Evolutionary conservation across 1,140 invertebrate species (phyloP), one percentile per base, ranked within the genome.

Genomic region (Hycleus phaleratus): DNA sequence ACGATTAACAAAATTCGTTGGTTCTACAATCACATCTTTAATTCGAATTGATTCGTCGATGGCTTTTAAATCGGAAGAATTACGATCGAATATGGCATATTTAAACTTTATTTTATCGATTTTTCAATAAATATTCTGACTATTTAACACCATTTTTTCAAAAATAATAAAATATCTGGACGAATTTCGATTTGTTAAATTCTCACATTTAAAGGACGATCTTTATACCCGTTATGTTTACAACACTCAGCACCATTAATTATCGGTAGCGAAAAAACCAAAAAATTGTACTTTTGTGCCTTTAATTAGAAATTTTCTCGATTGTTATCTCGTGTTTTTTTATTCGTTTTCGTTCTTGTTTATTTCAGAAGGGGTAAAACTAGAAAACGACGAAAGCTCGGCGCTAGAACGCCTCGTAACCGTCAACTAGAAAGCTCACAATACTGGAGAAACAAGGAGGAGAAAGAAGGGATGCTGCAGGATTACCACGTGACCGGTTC

Each of bases 391-490:
- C 47, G 38, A 38, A 50, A 46, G 51, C 61, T 57, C 44, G 46
- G 49, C 58, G 49, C 56, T 58, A 52, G 59, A 32, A 58, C 53
- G 58, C 52, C 38, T 47, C 40, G 59, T 46, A 56, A 64, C 64
- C 61, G 55, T 56, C 59, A 59, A 62, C 57, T 49, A 55, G 56
- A 59, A 56, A 65, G 56, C 59, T 58, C 49, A 56, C 43, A 49
- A 39, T 42, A 61, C 46, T 59, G 57, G 54, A 58, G 54, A 61
- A 49, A 58, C 45, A 62, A 61, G 57, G 54, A 58, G 54, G 59
- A 49, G 60, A 55, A 62, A 61, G 66, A 60, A 64, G 66, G 70
- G 71, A 71, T 70, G 69, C 71, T 72, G 70, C 69, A 59, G 55
- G 63, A 65, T 57, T 54, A 49, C 68, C 71, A 73, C 67, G 70